Evolutionary conservation across 2,888 invertebrate genomes (phyloP).

Genomic region (Margaritifera margaritifera): DNA sequence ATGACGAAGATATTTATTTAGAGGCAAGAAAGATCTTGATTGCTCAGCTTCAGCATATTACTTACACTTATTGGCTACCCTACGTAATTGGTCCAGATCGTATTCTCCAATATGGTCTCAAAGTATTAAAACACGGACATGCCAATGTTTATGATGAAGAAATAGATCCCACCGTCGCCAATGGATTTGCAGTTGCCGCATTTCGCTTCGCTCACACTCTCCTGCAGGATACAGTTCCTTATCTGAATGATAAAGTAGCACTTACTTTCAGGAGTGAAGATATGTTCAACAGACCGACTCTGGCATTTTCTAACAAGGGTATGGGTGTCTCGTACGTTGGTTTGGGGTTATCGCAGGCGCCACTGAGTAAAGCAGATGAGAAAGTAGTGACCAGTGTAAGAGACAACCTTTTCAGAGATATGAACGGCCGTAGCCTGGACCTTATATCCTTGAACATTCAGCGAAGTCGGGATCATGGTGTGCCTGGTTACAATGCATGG

Average conservation of each 20-base stretch:
- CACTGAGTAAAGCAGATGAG: conserved; percentile 32
- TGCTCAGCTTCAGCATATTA: conserved; percentile 79
- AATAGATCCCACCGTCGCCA: conserved; percentile 83
- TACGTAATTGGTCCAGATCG: conserved; percentile 77
- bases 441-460: conserved; percentile 91
- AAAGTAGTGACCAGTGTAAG: conserved; percentile 74
- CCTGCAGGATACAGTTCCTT: conserved; percentile 77
- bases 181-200: conserved; percentile 97
- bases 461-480: conserved; percentile 90
- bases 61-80: conserved; percentile 79
- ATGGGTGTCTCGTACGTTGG: conserved; percentile 32
- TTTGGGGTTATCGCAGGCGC: conserved; percentile 30
- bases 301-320: too few species aligned
- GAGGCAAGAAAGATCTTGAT: conserved; percentile 80
- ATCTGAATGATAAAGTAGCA: too few species aligned
- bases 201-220: conserved; percentile 93
- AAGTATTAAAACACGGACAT: conserved; percentile 82
- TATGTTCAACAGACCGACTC: too few species aligned
- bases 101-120: conserved; percentile 60
- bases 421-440: conserved; percentile 77
- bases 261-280: too few species aligned
- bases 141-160: conserved; percentile 87
- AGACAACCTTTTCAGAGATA: conserved; percentile 85
- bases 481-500: conserved; percentile 86
- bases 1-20: conserved; percentile 78